These are phyloP conservation scores for Otus sunia DNA, from an alignment of 2,113 vertebrate species.

Conservation along the genomic window DNA sequence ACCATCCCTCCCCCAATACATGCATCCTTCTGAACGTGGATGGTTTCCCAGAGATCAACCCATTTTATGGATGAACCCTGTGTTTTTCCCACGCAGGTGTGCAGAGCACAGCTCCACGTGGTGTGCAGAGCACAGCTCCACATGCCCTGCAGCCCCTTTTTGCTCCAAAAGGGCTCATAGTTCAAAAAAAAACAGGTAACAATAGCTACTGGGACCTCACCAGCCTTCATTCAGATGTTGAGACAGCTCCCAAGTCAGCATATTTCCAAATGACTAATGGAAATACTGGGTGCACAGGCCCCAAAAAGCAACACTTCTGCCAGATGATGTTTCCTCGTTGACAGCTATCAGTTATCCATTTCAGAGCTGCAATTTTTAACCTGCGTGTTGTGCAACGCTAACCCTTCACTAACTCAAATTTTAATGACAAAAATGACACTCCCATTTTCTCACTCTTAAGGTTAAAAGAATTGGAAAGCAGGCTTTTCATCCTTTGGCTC, in stretches of 20 bases:
- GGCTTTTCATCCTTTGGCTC: background rate
- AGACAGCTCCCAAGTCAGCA: background rate
- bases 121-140: background rate
- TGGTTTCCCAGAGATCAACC: background rate
- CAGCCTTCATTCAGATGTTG: background rate
- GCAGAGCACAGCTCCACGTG: background rate
- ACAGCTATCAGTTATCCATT: background rate
- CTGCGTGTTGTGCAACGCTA: background rate
- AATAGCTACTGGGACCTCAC: fast-evolving
- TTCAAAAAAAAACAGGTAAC: background rate
- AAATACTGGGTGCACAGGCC: background rate
- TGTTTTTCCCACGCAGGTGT: background rate
- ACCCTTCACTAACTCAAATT: background rate
- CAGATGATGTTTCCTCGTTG: fast-evolving
- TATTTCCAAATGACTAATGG: background rate
- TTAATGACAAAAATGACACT: background rate
- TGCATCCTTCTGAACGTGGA: fast-evolving
- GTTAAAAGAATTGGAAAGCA: background rate
- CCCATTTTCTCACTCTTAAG: background rate
- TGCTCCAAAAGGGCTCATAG: background rate
- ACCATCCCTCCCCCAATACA: background rate
- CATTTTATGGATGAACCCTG: background rate
- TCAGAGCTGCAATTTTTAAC: background rate
- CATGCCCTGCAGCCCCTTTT: background rate
- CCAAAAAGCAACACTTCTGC: background rate